phyloP scores from a whole-genome alignment of 2,113 vertebrate species.

The Seriola quinqueradiata region DNA sequence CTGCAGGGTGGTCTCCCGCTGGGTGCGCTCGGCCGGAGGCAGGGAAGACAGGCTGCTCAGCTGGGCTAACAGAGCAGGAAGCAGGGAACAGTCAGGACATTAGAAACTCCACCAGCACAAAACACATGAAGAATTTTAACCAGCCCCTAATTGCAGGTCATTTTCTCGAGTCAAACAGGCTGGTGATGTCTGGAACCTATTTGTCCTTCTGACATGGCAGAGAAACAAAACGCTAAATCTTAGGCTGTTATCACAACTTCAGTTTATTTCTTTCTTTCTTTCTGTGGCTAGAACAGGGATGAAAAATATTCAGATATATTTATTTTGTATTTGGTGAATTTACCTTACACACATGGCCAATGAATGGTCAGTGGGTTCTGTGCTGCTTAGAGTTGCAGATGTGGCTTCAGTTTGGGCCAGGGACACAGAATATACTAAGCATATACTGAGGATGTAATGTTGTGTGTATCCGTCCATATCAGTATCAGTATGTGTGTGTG shows the following conservation, averaged over 20 bases:
- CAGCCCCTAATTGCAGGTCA: background rate
- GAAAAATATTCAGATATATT: too few species aligned
- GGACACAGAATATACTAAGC: too few species aligned
- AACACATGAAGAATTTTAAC: background rate
- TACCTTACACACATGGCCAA: background rate
- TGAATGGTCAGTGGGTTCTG: background rate
- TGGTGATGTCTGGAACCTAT: too few species aligned
- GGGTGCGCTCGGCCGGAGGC: constrained; percentile 89
- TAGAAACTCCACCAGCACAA: background rate
- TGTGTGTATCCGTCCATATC: background rate
- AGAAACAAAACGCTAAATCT: background rate
- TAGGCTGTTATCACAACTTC: too few species aligned
- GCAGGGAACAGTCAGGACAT: background rate
- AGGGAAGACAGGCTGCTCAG: constrained; percentile 89
- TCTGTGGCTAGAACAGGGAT: too few species aligned
- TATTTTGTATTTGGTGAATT: too few species aligned
- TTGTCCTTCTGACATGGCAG: too few species aligned
- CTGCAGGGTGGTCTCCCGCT: constrained; percentile 85
- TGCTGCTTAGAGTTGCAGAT: background rate
- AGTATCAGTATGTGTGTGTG: background rate
- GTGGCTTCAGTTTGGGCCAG: background rate
- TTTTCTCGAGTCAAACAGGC: background rate
- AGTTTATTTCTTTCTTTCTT: too few species aligned
- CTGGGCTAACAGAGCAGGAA: constrained; percentile 85
- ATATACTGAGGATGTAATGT: background rate